Evolutionary conservation across 2,888 invertebrate genomes (phyloP), one percentile per base, ranked within the genome.

Genomic region (Polia nebulosa): DNA sequence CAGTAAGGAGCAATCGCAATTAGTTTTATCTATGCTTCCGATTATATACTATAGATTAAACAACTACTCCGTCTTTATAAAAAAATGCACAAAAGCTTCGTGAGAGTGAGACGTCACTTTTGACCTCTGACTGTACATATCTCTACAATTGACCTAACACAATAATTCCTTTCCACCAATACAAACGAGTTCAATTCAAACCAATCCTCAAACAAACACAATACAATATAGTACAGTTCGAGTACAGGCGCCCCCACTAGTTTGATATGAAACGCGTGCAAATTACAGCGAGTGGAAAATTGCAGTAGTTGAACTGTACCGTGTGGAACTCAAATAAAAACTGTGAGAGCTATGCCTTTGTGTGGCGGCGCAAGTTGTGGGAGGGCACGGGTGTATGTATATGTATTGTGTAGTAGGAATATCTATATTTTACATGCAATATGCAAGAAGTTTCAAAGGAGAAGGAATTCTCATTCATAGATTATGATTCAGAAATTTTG

Each of bases 301-400:
- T 82, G 85, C 82, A 78, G 62, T 68, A 74, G 81, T 85, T 76
- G 78, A 72, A 72, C 77, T 67, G 65, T 68, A 56, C 59, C 67
- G 55, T 45, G 53, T 36, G 64, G 41, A 85, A 85, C 81, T 83
- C 85, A 81, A 84, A 85, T 85, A 85, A 80, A 83, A 86, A 73
- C 69, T 57, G 51, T 44, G 53, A 17, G 65, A 47, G 55, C 51
- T 61, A 62, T 32, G 51, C 71, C 71, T 67, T 65, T 76, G 80
- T 77, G 63, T 36, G 53, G 63, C 52, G 53, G 32, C 5, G 57
- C 58, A 49, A 72, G 63, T 41, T 49, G 51, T 15, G 52, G 63
- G 78, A 49, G 78, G 27, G 15, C 1, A 3, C 17, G 27, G 1
- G 4, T 7, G 20, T 27, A 17, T 1, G 3, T n/a, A 4, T 32